These are phyloP conservation scores for Otocyon megalotis DNA, from an alignment of 2,113 vertebrate species.

Conservation along the genomic window DNA sequence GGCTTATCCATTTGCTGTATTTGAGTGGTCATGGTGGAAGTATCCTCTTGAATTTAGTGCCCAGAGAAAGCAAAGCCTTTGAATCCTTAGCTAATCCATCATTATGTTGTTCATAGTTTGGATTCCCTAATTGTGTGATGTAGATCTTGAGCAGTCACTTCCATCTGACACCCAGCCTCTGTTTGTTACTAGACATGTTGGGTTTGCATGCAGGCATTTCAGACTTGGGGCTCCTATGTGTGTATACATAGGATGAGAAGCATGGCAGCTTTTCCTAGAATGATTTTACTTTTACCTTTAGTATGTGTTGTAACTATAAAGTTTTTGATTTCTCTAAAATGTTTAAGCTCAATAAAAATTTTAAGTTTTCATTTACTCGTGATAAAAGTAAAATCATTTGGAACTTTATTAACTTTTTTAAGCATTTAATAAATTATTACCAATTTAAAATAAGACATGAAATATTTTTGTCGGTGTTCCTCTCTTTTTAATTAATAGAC, in stretches of 20 bases:
- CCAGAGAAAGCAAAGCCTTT: not conserved
- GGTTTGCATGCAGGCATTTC: not conserved
- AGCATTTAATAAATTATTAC: not conserved
- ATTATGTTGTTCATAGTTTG: not conserved
- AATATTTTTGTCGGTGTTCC: not conserved
- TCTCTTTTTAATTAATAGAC: not conserved
- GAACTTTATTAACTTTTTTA: not conserved
- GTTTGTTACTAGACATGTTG: not conserved
- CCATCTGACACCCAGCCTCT: not conserved
- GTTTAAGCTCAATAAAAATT: not conserved
- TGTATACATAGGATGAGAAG: not conserved
- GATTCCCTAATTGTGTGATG: not conserved
- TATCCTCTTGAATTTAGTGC: not conserved
- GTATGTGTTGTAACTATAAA: not conserved
- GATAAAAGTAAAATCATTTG: slow-evolving; percentile 24
- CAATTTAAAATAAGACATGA: not conserved
- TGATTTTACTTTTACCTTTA: not conserved
- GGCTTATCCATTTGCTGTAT: not conserved
- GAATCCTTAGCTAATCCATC: not conserved
- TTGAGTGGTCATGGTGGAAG: not conserved
- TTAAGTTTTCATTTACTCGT: not conserved
- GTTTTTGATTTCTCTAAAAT: slow-evolving; percentile 3
- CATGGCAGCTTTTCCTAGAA: not conserved
- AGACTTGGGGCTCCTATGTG: not conserved
- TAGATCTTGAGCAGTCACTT: not conserved